phyloP scores from a whole-genome alignment of 2,888 invertebrate genomes.

The Gymnoscelis rufifasciata region DNA sequence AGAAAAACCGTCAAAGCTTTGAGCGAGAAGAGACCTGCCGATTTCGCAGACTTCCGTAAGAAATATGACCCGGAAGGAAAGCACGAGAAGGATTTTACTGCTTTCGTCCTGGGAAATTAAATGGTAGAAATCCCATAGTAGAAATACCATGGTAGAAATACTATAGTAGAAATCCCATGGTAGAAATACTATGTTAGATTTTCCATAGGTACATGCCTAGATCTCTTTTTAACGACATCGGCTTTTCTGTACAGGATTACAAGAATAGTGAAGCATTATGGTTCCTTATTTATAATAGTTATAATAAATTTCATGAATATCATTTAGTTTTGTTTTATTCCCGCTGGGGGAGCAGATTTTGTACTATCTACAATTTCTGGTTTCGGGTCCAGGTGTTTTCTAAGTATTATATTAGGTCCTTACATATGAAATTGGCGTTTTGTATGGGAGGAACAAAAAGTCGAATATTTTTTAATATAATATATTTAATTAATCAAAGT shows the following conservation, averaged over 20 bases:
- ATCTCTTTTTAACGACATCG: background rate
- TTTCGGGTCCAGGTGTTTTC: no score
- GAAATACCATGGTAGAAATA: no score
- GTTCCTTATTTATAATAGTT: background rate
- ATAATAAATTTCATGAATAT: background rate
- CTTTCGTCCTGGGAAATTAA: slow-evolving; percentile 40
- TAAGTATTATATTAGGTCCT: no score
- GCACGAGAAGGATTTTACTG: slow-evolving; percentile 49
- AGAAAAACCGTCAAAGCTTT: slow-evolving; percentile 55
- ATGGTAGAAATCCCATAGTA: background rate
- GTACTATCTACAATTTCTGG: no score
- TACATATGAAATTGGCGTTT: no score
- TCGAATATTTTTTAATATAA: no score
- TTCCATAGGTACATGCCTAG: background rate
- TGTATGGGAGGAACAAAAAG: no score
- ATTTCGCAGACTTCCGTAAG: slow-evolving; percentile 45
- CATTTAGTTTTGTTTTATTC: background rate
- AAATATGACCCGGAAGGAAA: slow-evolving; percentile 61
- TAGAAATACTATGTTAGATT: no score
- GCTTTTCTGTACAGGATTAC: background rate
- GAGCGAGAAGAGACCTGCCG: slow-evolving; percentile 47
- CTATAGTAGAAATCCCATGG: no score
- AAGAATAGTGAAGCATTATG: background rate
- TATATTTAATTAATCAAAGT: no score
- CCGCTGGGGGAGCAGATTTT: no score